Conservation (phyloP, 2,113 vertebrate species). For the Pseudorhombus dupliciocellatus region DNA sequence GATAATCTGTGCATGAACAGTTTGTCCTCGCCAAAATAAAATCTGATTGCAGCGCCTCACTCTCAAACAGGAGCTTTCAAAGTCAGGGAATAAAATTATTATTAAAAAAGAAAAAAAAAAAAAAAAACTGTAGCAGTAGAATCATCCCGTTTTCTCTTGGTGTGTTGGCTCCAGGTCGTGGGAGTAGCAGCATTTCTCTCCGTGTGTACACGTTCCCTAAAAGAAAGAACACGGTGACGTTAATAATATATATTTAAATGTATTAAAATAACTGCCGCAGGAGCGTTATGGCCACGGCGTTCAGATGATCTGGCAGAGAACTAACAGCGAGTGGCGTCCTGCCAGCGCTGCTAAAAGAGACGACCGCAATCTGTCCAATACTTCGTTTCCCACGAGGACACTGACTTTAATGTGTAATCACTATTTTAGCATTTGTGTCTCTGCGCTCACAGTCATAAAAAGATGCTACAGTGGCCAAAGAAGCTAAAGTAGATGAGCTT, state of each 20-base stretch:
- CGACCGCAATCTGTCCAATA: not conserved
- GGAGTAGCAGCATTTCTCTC: conserved; percentile 85
- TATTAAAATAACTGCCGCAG: no score
- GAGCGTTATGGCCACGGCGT: no score
- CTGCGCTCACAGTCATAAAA: not conserved
- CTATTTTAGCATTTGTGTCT: not conserved
- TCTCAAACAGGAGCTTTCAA: not conserved
- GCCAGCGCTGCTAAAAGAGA: conserved; percentile 18
- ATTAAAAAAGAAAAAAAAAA: conserved; percentile 36
- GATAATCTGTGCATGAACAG: not conserved
- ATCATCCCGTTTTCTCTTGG: conserved; percentile 45
- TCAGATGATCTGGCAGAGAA: not conserved
- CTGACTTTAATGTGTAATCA: not conserved
- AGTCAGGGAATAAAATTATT: conserved; percentile 16
- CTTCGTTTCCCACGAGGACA: not conserved
- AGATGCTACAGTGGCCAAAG: no score
- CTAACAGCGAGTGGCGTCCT: conserved; percentile 3
- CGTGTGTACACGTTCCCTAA: conserved; percentile 83
- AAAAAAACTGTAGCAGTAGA: not conserved
- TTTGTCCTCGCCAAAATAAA: not conserved
- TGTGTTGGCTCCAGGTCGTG: conserved; percentile 58
- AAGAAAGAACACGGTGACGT: not conserved
- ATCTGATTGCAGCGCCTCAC: not conserved
- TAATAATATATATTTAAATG: not conserved
- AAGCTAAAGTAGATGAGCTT: no score